These are phyloP conservation scores for Palythoa caribaeorum DNA, from an alignment of 92 coral and sea anemone species.

Conservation along the genomic window DNA sequence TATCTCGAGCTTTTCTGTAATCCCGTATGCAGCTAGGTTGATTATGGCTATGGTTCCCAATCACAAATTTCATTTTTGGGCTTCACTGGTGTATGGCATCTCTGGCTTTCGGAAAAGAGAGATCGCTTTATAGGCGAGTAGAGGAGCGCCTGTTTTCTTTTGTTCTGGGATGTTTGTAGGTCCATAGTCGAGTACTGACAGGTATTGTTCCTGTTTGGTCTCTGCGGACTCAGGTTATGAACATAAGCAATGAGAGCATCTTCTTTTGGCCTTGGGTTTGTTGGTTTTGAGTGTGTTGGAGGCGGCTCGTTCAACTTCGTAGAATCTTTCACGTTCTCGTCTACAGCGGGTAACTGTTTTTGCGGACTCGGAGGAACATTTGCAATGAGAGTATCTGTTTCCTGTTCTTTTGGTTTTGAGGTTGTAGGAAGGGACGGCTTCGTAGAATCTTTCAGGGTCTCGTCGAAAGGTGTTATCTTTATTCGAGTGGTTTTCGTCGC, in stretches of 20 bases:
- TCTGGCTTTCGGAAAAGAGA: not conserved
- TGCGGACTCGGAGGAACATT: slow-evolving; percentile 4
- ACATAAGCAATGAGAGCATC: slow-evolving; percentile 27
- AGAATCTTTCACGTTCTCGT: slow-evolving; percentile 19
- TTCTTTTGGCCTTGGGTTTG: slow-evolving; percentile 24
- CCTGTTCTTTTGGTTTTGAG: slow-evolving; percentile 11
- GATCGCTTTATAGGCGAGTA: not conserved
- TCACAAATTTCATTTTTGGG: not conserved
- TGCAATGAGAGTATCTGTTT: not conserved
- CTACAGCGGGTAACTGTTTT: not conserved
- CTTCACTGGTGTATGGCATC: not conserved
- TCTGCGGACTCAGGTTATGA: slow-evolving; percentile 21
- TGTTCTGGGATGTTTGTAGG: slow-evolving; percentile 30
- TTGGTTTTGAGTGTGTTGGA: slow-evolving; percentile 29
- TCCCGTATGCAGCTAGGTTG: slow-evolving; percentile 4
- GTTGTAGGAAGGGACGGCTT: slow-evolving; percentile 8
- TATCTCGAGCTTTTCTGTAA: slow-evolving; percentile 6
- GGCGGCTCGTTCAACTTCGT: slow-evolving; percentile 5
- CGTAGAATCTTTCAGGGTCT: slow-evolving; percentile 18
- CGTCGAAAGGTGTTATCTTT: not conserved
- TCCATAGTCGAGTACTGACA: slow-evolving; percentile 18
- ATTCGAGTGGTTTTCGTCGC: not conserved
- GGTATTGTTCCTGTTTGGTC: slow-evolving; percentile 21
- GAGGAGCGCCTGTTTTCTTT: not conserved
- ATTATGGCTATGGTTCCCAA: not conserved